Evolutionary conservation across 37 sponge, comb jelly and placozoan species (phyloP).

Genomic region (Cladorhizidae sp.): DNA sequence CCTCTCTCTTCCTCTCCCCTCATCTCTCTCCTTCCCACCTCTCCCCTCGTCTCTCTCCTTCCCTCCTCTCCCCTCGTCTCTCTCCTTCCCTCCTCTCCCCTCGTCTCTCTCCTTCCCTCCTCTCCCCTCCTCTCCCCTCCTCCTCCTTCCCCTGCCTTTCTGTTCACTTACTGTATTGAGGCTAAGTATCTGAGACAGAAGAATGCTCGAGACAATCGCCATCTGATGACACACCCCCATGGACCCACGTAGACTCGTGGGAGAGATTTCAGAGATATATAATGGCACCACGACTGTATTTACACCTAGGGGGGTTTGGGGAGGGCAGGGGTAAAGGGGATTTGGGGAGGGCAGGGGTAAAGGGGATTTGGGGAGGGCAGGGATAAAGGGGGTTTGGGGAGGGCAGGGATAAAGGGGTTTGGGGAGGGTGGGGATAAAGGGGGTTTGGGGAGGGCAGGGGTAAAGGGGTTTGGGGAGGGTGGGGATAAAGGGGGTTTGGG

Average conservation of each 20-base stretch:
- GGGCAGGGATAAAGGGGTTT: neutral
- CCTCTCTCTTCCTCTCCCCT: neutral
- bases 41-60: neutral
- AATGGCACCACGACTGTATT: slow-evolving; percentile 58
- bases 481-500: neutral
- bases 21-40: neutral
- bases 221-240: slow-evolving; percentile 58
- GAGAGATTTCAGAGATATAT: slow-evolving; percentile 66
- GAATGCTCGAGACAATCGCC: slow-evolving; percentile 41
- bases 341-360: too few species aligned
- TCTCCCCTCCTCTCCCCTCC: neutral
- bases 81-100: too few species aligned
- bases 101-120: neutral
- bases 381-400: neutral
- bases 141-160: neutral
- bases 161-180: slow-evolving; percentile 23
- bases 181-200: slow-evolving; percentile 66
- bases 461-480: neutral
- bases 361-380: too few species aligned
- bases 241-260: slow-evolving; percentile 48
- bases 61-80: neutral
- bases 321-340: too few species aligned
- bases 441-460: neutral
- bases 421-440: neutral
- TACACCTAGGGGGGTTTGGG: too few species aligned